These are phyloP conservation scores for Drosophila phalerata DNA, from an alignment of 2,888 invertebrate species.

Conservation along the genomic window DNA sequence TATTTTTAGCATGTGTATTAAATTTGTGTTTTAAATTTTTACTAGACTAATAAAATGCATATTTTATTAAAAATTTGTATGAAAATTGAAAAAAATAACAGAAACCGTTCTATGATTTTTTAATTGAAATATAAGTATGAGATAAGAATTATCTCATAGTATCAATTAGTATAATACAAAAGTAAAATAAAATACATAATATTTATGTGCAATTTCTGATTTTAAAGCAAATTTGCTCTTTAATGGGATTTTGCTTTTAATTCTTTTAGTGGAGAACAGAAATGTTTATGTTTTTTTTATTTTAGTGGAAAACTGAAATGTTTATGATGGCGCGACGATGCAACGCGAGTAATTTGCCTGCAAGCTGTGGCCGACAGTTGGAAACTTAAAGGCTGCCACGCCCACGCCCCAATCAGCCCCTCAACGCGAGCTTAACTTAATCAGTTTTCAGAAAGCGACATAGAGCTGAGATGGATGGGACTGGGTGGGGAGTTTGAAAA, in stretches of 20 bases:
- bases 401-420: slow-evolving; percentile 12
- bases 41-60: too few species aligned
- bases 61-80: too few species aligned
- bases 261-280: slow-evolving; percentile 3
- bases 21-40: too few species aligned
- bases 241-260: slow-evolving; percentile 3
- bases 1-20: too few species aligned
- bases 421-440: slow-evolving; percentile 55
- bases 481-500: too few species aligned
- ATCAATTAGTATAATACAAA: background rate
- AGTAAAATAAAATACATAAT: too few species aligned
- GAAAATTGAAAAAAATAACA: too few species aligned
- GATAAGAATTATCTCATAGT: too few species aligned
- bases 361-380: slow-evolving; percentile 25
- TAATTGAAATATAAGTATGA: too few species aligned
- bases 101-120: too few species aligned
- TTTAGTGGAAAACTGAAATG: slow-evolving; percentile 6
- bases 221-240: background rate
- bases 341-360: slow-evolving; percentile 40
- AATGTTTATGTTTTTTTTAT: slow-evolving; percentile 2
- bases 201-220: background rate
- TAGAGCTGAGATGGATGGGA: background rate
- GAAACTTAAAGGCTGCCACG: slow-evolving; percentile 24
- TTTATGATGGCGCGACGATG: slow-evolving; percentile 24
- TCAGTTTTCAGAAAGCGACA: slow-evolving; percentile 53